phyloP scores from a whole-genome alignment of 2,888 invertebrate genomes.

The Synanthedon andrenaeformis region DNA sequence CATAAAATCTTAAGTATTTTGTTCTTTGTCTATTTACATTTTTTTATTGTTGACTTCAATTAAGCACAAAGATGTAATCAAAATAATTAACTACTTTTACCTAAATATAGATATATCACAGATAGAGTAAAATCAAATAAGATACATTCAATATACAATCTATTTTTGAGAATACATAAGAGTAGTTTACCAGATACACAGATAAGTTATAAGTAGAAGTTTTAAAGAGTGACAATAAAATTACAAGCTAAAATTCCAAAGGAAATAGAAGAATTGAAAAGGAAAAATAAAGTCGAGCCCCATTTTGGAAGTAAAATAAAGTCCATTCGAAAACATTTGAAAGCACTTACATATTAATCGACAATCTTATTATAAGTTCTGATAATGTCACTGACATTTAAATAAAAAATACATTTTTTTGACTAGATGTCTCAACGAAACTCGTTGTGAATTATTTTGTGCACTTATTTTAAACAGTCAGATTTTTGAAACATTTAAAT shows the following conservation, averaged over 20 bases:
- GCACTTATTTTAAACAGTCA: background rate
- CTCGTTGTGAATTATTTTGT: background rate
- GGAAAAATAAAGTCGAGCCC: slow-evolving; percentile 25
- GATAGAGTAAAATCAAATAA: slow-evolving; percentile 51
- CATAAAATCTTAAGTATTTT: background rate
- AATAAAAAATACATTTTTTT: slow-evolving; percentile 26
- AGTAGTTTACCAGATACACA: slow-evolving; percentile 45
- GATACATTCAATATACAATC: slow-evolving; percentile 9
- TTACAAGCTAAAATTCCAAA: slow-evolving; percentile 35
- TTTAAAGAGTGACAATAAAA: slow-evolving; percentile 31
- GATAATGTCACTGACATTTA: slow-evolving; percentile 65
- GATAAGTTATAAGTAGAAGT: slow-evolving; percentile 25
- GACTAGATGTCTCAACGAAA: slow-evolving; percentile 42
- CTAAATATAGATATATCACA: slow-evolving; percentile 63
- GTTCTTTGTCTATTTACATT: background rate
- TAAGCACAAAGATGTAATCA: background rate
- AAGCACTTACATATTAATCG: slow-evolving; percentile 58
- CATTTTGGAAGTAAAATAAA: slow-evolving; percentile 30
- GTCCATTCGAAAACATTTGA: slow-evolving; percentile 47
- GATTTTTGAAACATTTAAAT: background rate
- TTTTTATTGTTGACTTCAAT: background rate
- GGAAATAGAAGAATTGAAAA: slow-evolving; percentile 26
- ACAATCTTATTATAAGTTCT: slow-evolving; percentile 64
- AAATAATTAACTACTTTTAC: slow-evolving; percentile 47
- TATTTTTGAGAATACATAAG: slow-evolving; percentile 35